Conservation (phyloP, 2,797 vertebrate genomes). For the Eulemur albifrons region DNA sequence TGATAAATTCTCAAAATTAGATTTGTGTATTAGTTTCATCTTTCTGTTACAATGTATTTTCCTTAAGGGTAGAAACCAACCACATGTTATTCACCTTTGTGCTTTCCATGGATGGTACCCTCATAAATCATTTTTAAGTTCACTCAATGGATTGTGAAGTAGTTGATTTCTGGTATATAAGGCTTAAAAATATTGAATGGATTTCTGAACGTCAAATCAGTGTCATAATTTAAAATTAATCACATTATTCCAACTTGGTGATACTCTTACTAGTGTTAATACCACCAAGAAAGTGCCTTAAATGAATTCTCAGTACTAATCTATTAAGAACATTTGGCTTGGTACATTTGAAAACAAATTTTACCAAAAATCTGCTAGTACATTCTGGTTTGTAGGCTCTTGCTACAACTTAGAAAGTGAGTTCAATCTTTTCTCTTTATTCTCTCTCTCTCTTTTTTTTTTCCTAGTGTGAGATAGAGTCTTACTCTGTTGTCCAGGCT, state of each 20-base stretch:
- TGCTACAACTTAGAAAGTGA: background rate
- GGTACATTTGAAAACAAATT: background rate
- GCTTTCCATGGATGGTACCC: background rate
- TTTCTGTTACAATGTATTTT: background rate
- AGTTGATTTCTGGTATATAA: background rate
- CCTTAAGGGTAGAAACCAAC: background rate
- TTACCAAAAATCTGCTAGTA: background rate
- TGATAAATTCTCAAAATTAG: background rate
- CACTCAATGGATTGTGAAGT: background rate
- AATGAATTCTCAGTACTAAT: background rate
- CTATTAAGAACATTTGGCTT: background rate
- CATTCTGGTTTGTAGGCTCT: background rate
- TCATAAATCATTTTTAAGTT: background rate
- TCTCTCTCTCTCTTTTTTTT: no score
- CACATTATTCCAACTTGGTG: background rate
- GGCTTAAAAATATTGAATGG: background rate
- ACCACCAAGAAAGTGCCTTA: background rate
- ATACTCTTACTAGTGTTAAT: background rate
- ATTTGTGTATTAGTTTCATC: background rate
- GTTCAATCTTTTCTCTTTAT: background rate
- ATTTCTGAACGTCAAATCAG: background rate
- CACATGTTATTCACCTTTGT: background rate
- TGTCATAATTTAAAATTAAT: conserved; percentile 18
- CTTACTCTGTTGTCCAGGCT: no score
- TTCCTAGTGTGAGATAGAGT: no score